Conservation (phyloP, 2,113 vertebrate species). For the Dicrurus megarhynchus region DNA sequence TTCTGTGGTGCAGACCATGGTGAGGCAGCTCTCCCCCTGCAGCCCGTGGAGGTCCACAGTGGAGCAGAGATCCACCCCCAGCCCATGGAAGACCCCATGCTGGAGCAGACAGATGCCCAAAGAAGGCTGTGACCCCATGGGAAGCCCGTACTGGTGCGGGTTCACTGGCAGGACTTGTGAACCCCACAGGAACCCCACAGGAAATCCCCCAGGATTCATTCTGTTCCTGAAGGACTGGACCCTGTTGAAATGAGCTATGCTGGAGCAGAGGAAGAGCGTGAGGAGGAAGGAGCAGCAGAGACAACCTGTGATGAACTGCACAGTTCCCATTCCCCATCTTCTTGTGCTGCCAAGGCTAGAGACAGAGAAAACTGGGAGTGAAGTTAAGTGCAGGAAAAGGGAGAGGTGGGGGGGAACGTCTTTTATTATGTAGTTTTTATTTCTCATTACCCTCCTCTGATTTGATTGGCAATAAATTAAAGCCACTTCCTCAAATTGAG, state of each 20-base stretch:
- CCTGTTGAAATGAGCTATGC: background rate
- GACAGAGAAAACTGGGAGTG: background rate
- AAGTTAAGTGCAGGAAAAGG: background rate
- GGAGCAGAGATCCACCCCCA: background rate
- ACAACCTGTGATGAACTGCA: background rate
- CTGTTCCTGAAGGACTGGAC: background rate
- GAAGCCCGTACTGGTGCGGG: background rate
- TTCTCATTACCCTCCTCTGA: background rate
- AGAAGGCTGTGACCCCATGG: background rate
- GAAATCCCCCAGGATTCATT: background rate
- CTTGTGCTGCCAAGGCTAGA: rapidly evolving
- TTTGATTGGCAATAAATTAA: background rate
- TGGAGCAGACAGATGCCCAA: background rate
- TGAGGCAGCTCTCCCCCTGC: background rate
- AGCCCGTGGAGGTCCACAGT: background rate
- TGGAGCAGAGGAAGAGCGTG: background rate
- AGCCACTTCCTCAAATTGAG: background rate
- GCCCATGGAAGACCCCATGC: rapidly evolving
- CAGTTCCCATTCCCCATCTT: background rate
- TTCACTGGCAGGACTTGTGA: background rate
- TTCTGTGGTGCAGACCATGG: background rate
- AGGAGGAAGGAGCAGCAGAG: background rate
- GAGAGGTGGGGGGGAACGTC: background rate
- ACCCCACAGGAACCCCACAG: background rate
- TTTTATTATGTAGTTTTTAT: background rate